A percentile compares a stretch with the other conserved stretches of the same genome.
These are phyloP conservation scores for Geopemphigus sp. DNA, from an alignment of 1,140 invertebrate genomes.

Conservation along the genomic window DNA sequence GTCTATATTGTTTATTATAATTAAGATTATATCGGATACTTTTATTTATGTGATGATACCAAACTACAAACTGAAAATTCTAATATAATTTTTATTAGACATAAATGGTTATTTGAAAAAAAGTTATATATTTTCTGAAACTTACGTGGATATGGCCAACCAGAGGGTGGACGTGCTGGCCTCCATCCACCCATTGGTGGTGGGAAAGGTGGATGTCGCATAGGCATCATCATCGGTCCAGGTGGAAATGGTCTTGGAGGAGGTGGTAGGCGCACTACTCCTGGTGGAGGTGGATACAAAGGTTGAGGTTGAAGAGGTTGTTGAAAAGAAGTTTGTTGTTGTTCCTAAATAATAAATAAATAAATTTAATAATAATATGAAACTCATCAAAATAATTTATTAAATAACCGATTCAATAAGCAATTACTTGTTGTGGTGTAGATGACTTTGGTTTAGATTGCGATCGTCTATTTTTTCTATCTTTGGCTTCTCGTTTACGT, in stretches of 20 bases:
- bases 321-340: constrained; percentile 24
- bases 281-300: constrained; percentile 23
- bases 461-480: constrained; percentile 26
- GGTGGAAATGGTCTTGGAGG: constrained; percentile 15
- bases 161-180: constrained; percentile 12
- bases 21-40: background rate
- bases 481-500: constrained; percentile 37
- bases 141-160: constrained; percentile 41
- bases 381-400: background rate
- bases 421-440: constrained; percentile 8
- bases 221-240: constrained; percentile 29
- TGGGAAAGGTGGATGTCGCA: constrained; percentile 10
- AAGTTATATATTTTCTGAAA: background rate
- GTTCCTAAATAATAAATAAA: background rate
- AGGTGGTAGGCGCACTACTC: constrained; percentile 28
- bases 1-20: too few species aligned
- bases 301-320: constrained; percentile 21
- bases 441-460: constrained; percentile 25
- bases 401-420: too few species aligned
- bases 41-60: background rate
- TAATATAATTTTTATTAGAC: background rate
- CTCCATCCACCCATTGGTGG: constrained; percentile 39
- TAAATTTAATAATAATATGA: background rate
- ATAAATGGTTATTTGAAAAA: background rate
- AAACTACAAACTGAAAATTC: background rate